These are phyloP conservation scores for Tuta absoluta DNA, from an alignment of 2,888 invertebrate species.

Conservation along the genomic window DNA sequence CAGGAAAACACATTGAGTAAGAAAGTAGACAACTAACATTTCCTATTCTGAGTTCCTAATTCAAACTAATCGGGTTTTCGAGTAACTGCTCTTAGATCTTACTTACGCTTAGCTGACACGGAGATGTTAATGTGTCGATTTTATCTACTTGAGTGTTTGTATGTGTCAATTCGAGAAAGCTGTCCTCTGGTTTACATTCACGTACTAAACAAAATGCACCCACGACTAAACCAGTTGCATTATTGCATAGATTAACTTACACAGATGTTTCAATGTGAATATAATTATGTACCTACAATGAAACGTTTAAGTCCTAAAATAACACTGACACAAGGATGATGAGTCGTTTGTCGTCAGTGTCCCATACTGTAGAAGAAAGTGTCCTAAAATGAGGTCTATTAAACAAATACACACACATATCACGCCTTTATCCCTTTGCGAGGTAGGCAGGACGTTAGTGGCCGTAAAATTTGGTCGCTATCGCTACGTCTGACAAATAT, in stretches of 20 bases:
- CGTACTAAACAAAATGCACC: slow-evolving; percentile 45
- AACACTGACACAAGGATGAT: too few relatives aligned
- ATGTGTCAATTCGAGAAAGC: slow-evolving; percentile 47
- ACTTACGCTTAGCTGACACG: slow-evolving; percentile 47
- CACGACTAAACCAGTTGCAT: slow-evolving; percentile 38
- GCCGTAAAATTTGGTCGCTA: too few relatives aligned
- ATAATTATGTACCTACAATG: too few relatives aligned
- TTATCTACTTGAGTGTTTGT: slow-evolving; percentile 36
- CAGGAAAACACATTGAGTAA: background rate
- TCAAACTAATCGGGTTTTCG: slow-evolving; percentile 2
- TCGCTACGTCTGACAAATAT: too few relatives aligned
- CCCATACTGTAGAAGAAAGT: too few relatives aligned
- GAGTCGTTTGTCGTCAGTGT: too few relatives aligned
- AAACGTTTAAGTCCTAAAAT: too few relatives aligned
- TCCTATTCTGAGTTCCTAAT: background rate
- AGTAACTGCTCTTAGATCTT: background rate
- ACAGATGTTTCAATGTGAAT: background rate
- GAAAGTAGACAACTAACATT: background rate
- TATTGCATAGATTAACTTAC: background rate
- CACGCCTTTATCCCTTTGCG: too few relatives aligned
- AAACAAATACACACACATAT: too few relatives aligned
- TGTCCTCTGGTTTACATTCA: slow-evolving; percentile 38
- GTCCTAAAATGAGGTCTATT: too few relatives aligned
- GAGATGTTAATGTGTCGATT: slow-evolving; percentile 52
- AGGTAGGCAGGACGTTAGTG: too few relatives aligned